Evolutionary conservation across 2,888 invertebrate species (phyloP), one percentile per base, ranked within the genome.

Genomic region (Esperia sulphurella): DNA sequence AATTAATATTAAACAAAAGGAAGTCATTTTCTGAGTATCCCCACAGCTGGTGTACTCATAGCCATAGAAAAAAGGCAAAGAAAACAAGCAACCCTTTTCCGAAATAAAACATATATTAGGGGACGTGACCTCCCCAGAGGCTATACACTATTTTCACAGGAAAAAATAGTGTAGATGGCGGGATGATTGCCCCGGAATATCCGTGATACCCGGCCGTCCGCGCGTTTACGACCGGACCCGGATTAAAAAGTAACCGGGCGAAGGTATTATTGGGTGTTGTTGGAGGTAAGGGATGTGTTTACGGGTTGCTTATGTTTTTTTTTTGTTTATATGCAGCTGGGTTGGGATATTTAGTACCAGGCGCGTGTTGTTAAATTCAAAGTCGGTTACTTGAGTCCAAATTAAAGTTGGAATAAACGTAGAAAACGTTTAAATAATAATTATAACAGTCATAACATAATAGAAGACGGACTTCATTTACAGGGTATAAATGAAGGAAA

Each of bases 121-220:
- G 64, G 48, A 51, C 49, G 54, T 41, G 46, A 45, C 49, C 53
- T 59, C 79, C 62, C 65, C 12, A n/a, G 65, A 65, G 81, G 53
- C 46, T 63, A 58, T 70, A 63, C 75, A 63, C 81, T 79, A 82
- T 80, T 79, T 83, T 79, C 63, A 68, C 73, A 63, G 61, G 74
- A 75, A 81, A 80, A 85, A 86, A 85, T 86, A 83, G 84, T 81
- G 79, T 67, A 80, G 80, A 85, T 84, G 61, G 75, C 65, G 58
- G 84, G 78, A 87, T 87, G 80, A 87, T 87, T 84, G 86, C 65
- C 54, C 73, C 72, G 72, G 81, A 69, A 77, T 85, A 83, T 84
- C 83, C 81, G 79, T 86, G 79, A 86, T 82, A 54, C 65, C 46
- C 46, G 45, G 60, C 62, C 63, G 57, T 63, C 53, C 61, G 65